A percentile compares a stretch with the other conserved stretches of the same genome.
phyloP scores from a whole-genome alignment of 2,113 vertebrate genomes.

The Budorcas taxicolor region DNA sequence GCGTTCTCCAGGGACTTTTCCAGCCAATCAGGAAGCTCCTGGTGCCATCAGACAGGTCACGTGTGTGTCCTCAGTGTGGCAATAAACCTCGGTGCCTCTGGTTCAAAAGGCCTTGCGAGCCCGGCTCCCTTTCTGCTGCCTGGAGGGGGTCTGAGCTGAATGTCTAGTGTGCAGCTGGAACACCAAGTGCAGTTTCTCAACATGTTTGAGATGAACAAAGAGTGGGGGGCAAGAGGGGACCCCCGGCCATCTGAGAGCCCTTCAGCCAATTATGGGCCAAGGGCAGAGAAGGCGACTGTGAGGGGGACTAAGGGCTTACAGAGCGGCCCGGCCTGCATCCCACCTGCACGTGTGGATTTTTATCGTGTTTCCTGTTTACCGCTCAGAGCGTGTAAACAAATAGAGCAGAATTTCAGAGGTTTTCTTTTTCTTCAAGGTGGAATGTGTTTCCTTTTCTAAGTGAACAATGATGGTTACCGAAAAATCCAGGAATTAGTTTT shows the following conservation, averaged over 20 bases:
- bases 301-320: rapidly evolving
- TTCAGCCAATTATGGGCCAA: neutral
- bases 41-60: rapidly evolving
- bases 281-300: neutral
- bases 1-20: neutral
- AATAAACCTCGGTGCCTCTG: rapidly evolving
- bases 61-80: rapidly evolving
- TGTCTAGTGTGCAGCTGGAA: no score
- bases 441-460: neutral
- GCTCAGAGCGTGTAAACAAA: no score
- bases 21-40: neutral
- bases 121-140: neutral
- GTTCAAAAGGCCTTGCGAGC: rapidly evolving
- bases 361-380: neutral
- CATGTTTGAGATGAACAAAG: neutral
- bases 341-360: rapidly evolving
- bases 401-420: neutral
- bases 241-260: neutral
- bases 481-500: no score
- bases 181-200: neutral
- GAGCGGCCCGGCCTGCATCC: rapidly evolving
- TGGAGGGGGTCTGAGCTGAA: neutral
- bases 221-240: neutral
- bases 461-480: neutral
- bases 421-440: neutral